Conservation (phyloP, 2,113 vertebrate genomes). For the Merops nubicus region DNA sequence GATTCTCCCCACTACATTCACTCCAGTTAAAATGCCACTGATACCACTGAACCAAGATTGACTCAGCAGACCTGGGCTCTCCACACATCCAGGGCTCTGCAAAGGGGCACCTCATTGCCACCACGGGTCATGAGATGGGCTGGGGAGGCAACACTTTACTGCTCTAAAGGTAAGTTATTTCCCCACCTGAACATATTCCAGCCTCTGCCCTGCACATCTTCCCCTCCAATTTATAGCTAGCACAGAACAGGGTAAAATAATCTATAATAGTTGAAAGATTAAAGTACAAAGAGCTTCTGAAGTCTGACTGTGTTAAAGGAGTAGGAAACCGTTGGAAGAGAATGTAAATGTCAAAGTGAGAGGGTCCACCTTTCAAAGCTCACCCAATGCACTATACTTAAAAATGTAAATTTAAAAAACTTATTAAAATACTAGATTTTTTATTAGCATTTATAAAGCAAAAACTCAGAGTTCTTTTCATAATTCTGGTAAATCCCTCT, state of each 20-base stretch:
- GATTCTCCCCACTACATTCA: neutral
- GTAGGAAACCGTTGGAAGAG: neutral
- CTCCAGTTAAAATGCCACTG: neutral
- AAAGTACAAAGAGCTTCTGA: neutral
- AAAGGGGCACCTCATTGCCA: neutral
- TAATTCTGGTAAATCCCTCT: slow-evolving; percentile 33
- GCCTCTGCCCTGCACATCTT: neutral
- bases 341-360: neutral
- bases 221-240: too few relatives aligned
- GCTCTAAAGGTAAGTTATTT: neutral
- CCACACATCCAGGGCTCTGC: neutral
- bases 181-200: neutral
- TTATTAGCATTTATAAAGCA: slow-evolving; percentile 46
- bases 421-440: slow-evolving; percentile 27
- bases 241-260: neutral
- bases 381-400: neutral
- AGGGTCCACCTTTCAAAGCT: neutral
- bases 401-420: slow-evolving; percentile 32
- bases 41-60: neutral
- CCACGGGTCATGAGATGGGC: rapidly evolving
- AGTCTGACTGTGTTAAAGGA: neutral
- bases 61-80: neutral
- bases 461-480: neutral
- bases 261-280: neutral
- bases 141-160: neutral